Conservation (phyloP, 2,888 invertebrate species). For the Biston betularia region DNA sequence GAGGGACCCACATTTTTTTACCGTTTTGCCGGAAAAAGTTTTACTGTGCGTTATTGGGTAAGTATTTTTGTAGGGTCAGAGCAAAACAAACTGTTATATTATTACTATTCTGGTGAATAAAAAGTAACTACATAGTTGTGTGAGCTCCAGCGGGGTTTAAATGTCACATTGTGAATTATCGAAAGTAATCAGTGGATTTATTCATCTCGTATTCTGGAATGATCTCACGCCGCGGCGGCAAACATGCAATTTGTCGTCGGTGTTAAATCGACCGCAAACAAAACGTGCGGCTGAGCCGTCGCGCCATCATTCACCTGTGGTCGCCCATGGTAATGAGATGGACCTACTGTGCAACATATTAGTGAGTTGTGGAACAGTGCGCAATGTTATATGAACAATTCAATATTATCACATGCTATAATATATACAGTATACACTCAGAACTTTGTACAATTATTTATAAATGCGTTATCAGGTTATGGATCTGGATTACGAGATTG, state of each 20-base stretch:
- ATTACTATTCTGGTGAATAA: conserved; percentile 19
- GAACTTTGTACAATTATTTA: no score
- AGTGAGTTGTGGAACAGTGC: conserved; percentile 20
- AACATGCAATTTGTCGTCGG: conserved; percentile 84
- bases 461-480: no score
- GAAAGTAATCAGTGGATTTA: conserved; percentile 69
- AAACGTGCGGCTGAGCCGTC: conserved; percentile 74
- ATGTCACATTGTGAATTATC: conserved; percentile 36
- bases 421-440: no score
- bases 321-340: conserved; percentile 85
- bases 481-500: no score
- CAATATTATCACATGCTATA: neutral
- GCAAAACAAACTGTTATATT: conserved; percentile 39
- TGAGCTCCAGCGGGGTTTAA: neutral
- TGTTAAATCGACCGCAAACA: conserved; percentile 86
- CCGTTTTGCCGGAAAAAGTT: conserved; percentile 46
- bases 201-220: conserved; percentile 70
- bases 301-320: conserved; percentile 85
- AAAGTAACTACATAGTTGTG: conserved; percentile 13
- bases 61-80: conserved; percentile 42
- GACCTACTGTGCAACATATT: conserved; percentile 69
- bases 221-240: conserved; percentile 79
- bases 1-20: conserved; percentile 48
- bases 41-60: conserved; percentile 45
- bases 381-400: conserved; percentile 14